Conservation (phyloP, 2,888 invertebrate genomes). For the Ischnus inquisitorius region DNA sequence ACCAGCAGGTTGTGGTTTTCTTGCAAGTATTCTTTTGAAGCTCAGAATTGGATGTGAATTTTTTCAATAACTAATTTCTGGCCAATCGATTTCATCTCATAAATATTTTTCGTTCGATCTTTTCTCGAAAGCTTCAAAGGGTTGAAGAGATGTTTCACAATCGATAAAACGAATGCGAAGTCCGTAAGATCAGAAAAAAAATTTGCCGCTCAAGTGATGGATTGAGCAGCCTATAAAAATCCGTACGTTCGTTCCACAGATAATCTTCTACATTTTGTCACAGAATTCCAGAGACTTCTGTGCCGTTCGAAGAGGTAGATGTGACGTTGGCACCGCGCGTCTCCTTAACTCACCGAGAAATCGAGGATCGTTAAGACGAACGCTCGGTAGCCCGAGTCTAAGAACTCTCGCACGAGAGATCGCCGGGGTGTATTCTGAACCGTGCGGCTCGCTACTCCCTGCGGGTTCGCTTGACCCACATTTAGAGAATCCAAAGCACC, state of each 20-base stretch:
- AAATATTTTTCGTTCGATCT: no score
- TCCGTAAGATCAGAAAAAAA: background rate
- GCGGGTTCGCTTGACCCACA: constrained; percentile 77
- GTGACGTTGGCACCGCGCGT: constrained; percentile 51
- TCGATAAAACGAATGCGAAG: constrained; percentile 12
- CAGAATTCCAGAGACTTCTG: constrained; percentile 29
- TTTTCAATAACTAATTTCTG: no score
- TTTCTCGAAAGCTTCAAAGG: no score
- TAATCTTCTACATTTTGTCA: constrained; percentile 8
- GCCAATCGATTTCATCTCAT: no score
- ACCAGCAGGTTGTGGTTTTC: background rate
- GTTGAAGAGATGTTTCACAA: no score
- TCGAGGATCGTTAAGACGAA: constrained; percentile 79
- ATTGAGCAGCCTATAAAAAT: constrained; percentile 18
- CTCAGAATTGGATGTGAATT: no score
- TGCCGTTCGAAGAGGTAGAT: constrained; percentile 37
- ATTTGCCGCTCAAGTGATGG: background rate
- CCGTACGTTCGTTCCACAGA: constrained; percentile 10
- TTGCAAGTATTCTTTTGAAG: background rate
- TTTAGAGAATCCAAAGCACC: constrained; percentile 75
- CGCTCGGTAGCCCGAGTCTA: constrained; percentile 57
- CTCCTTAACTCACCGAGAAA: constrained; percentile 78
- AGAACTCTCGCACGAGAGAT: constrained; percentile 52
- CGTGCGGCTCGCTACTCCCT: constrained; percentile 62
- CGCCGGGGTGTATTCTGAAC: constrained; percentile 64